Percentiles rank a stretch among this genome's conserved stretches.
phyloP scores from a whole-genome alignment of 2,797 vertebrate genomes.

The Eleutherodactylus coqui region DNA sequence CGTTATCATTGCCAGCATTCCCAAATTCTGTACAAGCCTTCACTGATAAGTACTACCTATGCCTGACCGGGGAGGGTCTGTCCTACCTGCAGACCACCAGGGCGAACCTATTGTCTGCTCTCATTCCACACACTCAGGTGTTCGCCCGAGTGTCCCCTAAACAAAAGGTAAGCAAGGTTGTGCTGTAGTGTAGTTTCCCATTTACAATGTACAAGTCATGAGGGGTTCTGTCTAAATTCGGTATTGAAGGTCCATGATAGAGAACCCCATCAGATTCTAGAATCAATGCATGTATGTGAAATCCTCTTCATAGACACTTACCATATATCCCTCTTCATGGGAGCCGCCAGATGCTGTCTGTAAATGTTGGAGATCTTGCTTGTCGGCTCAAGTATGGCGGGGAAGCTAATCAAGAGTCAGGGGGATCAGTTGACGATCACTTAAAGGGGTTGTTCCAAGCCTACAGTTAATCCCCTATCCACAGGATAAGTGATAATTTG shows the following conservation, averaged over 20 bases:
- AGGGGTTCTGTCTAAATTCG: not conserved
- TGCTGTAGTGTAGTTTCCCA: too few species aligned
- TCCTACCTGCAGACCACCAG: conserved; percentile 77
- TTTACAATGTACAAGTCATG: not conserved
- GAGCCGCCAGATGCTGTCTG: too few species aligned
- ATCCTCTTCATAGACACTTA: too few species aligned
- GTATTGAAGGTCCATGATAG: not conserved
- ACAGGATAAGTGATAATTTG: too few species aligned
- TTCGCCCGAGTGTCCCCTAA: conserved; percentile 96
- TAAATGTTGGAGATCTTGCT: too few species aligned
- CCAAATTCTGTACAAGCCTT: conserved; percentile 75
- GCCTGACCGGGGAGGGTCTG: conserved; percentile 91
- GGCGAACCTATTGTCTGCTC: conserved; percentile 75
- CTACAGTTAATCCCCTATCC: too few species aligned
- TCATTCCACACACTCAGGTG: conserved; percentile 89
- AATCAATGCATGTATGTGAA: not conserved
- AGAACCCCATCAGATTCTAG: not conserved
- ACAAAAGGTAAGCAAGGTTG: conserved; percentile 84
- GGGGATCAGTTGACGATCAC: too few species aligned
- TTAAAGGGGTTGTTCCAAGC: too few species aligned
- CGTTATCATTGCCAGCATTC: conserved; percentile 72
- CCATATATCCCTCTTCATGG: too few species aligned
- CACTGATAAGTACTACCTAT: conserved; percentile 81
- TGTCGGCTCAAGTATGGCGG: too few species aligned
- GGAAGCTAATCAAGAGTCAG: too few species aligned